Evolutionary conservation across 2,113 vertebrate genomes (phyloP), one percentile per base, ranked within the genome.

Genomic region (Centrocercus urophasianus): DNA sequence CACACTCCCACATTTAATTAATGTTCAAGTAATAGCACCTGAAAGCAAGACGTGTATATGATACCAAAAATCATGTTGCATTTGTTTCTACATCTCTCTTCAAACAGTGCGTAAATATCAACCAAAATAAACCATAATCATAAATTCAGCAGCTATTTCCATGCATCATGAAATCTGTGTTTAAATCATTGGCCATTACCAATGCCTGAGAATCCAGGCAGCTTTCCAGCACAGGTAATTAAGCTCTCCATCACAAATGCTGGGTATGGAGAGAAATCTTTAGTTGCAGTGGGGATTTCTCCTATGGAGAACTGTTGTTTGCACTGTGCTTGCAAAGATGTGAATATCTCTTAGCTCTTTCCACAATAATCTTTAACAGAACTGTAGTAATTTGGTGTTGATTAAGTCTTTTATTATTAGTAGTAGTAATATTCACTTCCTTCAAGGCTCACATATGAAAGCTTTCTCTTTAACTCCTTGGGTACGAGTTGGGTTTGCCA

Each of bases 371-470:
- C 59, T 61, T 42, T 7, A 10, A n/a, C n/a, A 50, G 27, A 66
- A 19, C 15, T 25, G 24, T 15, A n/a, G 4, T 24, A 60, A 27
- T 66, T 67, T 72, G 8, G 22, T 2, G 6, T 28, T 52, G 52
- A 28, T 71, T 88, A 59, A 27, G 14, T 36, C 7, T 3, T 63
- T 79, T 82, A 28, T 56, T n/a, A 19, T 4, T 40, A 40, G 40
- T 40, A 40, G 40, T 30, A 30, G 30, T 5, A 3, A 22, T 60
- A 38, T 40, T 27, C 12, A 28, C 71, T 71, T 19, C 2, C 71
- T 75, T 59, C 0, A 3, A 59, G 52, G 15, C n/a, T 52, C 12
- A 5, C 2, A 13, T 61, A 21, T 0, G 0, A 22, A 57, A 64
- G 18, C 9, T 79, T 71, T 24, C 36, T 38, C 20, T 63, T 34